These are phyloP conservation scores for Drosophila nigricruria DNA, from an alignment of 2,888 invertebrate genomes.

Conservation along the genomic window DNA sequence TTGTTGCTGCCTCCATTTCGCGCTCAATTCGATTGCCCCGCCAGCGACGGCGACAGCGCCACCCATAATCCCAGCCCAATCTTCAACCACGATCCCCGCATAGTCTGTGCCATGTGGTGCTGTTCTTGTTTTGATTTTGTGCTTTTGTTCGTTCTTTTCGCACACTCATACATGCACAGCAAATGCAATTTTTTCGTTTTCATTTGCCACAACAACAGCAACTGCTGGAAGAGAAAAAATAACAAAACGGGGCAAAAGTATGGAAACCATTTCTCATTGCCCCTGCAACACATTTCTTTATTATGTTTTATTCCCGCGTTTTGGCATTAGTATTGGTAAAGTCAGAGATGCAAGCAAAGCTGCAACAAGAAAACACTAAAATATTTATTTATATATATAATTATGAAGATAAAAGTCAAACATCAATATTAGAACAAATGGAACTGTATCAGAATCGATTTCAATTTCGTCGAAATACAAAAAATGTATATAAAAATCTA, in stretches of 20 bases:
- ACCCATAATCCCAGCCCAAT: slow-evolving; percentile 10
- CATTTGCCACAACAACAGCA: slow-evolving; percentile 57
- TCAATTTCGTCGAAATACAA: slow-evolving; percentile 27
- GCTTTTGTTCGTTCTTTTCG: slow-evolving; percentile 41
- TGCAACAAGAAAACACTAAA: slow-evolving; percentile 11
- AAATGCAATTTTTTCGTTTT: slow-evolving; percentile 79
- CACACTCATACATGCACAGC: slow-evolving; percentile 40
- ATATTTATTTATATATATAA: neutral
- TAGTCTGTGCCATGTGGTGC: slow-evolving; percentile 60
- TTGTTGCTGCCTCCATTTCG: slow-evolving; percentile 55
- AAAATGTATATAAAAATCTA: neutral
- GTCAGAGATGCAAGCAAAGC: slow-evolving; percentile 3
- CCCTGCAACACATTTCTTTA: slow-evolving; percentile 65
- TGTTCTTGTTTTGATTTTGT: slow-evolving; percentile 76
- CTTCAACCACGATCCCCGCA: slow-evolving; percentile 12
- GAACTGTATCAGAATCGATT: slow-evolving; percentile 31
- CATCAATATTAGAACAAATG: neutral
- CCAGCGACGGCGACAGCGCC: slow-evolving; percentile 21
- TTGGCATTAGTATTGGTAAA: slow-evolving; percentile 9
- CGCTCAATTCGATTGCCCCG: slow-evolving; percentile 65
- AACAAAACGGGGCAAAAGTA: slow-evolving; percentile 46
- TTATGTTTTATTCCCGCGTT: neutral
- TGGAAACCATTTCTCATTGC: slow-evolving; percentile 43
- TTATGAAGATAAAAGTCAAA: neutral
- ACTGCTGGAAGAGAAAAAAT: neutral